Evolutionary conservation across 1,140 invertebrate species (phyloP), one percentile per base, ranked within the genome.

Genomic region (Drosophila yakuba): DNA sequence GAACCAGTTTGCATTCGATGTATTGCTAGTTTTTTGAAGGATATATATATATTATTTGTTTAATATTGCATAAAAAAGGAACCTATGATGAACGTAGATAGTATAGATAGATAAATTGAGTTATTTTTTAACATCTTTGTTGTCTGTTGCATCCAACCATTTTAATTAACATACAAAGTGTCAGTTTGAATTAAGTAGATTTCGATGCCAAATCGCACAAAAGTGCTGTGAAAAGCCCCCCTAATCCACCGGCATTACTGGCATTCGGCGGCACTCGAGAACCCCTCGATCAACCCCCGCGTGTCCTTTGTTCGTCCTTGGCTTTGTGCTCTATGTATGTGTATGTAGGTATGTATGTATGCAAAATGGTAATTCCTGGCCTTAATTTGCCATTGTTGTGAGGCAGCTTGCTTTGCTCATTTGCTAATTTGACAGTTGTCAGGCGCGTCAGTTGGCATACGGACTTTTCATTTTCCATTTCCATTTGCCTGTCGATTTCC

Each of bases 361-460:
- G 66, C 80, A 76, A 76, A 86, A 79, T 59, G 69, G 57, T 75
- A 83, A 82, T 83, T 75, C 78, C 73, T 76, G 71, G 82, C 71
- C 75, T 69, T 86, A 88, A 86, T 86, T 72, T 82, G 48, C 71
- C 67, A 83, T 85, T 86, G 83, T 52, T 86, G 59, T 82, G 39
- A 23, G 60, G 23, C 60, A 59, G 50, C 14, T 72, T 69, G 58
- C 51, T 60, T 51, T 63, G 56, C 62, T 78, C 77, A 64, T 79
- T 84, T 77, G 84, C 80, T 88, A 88, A 88, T 88, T 88, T 84
- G 84, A 88, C 84, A 88, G 84, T 88, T 88, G 84, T 89, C 76
- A 75, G 78, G 28, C 41, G 56, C 69, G 74, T 71, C 78, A 80
- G 79, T 81, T 81, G 79, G 77, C 73, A 77, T 58, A 43, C 43